Base-by-base conservation (phyloP, 2,888 invertebrate genomes). In the Torymus texanus region DNA sequence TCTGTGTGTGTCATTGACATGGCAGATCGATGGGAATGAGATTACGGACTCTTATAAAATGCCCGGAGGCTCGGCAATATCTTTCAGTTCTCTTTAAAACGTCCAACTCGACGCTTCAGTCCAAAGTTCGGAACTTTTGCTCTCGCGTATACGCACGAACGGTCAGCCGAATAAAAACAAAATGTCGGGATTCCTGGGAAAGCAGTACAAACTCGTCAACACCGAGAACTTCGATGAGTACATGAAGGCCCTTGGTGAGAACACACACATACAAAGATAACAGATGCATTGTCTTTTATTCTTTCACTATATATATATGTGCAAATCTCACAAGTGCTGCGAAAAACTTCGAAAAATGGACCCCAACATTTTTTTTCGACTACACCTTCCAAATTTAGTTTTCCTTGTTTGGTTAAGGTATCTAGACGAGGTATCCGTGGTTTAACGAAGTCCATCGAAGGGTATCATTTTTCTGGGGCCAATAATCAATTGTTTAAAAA, bases 171-270 rank as follows among this genome's bases (percentile, higher is more conserved):
- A 29, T 2, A 21, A 2, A 2, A 21, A 21, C 21, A 41, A 41
- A 65, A 82, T 82, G 80, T 50, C 73, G 11, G 51, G 18, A 18
- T 90, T 91, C 85, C 85, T 91, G 13, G 95, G 95, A 89, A 95
- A 94, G 91, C 95, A 94, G 90, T 97, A 95, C 93, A 96, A 96
- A 90, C 93, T 97, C 90, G 91, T 92, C 81, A 92, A 93, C 80
- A 95, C 95, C 86, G 95, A 96, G 83, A 95, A 96, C 89, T 97
- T 97, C 90, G 97, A 97, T 86, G 95, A 96, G 79, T 96, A 95
- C 92, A 95, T 97, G 96, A 96, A 96, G 92, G 93, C 94, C 70
- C 91, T 96, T 83, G 96, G 96, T 96, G 88, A 95, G 95, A 78
- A 56, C 0, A 61, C 21, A 18, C 50, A 55, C 56, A 8, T 21